Evolutionary conservation across 2,113 vertebrate species (phyloP), one percentile per base, ranked within the genome.

Genomic region (Ammodytes marinus): DNA sequence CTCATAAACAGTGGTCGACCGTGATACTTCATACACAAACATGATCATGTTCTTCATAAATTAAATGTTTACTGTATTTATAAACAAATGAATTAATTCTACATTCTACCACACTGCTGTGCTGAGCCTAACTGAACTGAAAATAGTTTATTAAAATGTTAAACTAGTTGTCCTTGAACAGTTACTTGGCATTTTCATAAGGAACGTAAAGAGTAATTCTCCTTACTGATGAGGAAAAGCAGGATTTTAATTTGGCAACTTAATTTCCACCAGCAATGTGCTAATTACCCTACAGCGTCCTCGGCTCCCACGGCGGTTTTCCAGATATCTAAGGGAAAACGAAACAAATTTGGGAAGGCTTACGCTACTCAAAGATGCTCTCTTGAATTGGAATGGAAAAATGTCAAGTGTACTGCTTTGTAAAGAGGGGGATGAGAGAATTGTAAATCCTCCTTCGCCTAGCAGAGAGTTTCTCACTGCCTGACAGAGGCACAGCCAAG

Each of bases 341-440:
- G 53, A 75, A 60, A 77, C 19, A 89, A 10, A 79, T 83, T 81
- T 83, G 79, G 35, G 42, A 47, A 69, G 67, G 69, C 86, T 84
- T 84, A 80, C 1, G 2, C 52, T 83, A 67, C 66, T 90, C 60
- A 76, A 85, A 86, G 61, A 87, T 72, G 27, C 40, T 27, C 59
- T 81, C 65, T 82, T 74, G 69, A 83, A 74, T 78, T 69, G 61
- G 49, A 89, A 89, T 75, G 75, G 65, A 74, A 91, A 86, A 86
- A 90, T 89, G 90, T 91, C 90, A 90, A 91, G 82, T 86, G 77
- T 60, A 52, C 54, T 79, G 68, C 79, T 90, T 87, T 66, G 74
- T 82, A 70, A 77, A 65, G 46, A 77, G 27, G 39, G 8, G 19
- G 45, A 67, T 78, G 82, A 71, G 69, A 78, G 67, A 88, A 83